Percentiles rank a stretch among this genome's conserved stretches.
Conservation (phyloP, 2,797 vertebrate species). For the Gymnopithys bicolor region DNA sequence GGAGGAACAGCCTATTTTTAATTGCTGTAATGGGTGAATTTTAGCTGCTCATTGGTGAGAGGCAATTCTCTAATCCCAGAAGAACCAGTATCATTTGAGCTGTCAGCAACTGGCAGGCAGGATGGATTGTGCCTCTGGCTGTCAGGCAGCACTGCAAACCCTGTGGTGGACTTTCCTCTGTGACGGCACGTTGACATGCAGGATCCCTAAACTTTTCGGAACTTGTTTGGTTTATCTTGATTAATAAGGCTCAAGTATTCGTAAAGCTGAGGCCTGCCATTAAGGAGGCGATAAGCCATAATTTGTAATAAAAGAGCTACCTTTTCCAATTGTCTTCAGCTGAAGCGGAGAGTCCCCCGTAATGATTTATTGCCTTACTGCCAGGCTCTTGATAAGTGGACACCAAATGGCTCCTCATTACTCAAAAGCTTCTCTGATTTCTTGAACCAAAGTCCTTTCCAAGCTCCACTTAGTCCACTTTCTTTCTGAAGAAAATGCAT, state of each 20-base stretch:
- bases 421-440: conserved; percentile 84
- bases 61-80: conserved; percentile 36
- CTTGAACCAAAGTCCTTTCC: conserved; percentile 76
- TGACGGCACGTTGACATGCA: not conserved
- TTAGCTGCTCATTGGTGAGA: conserved; percentile 28
- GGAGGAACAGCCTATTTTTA: not conserved
- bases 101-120: not conserved
- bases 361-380: conserved; percentile 86
- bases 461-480: conserved; percentile 78
- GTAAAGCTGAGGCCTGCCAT: conserved; percentile 77
- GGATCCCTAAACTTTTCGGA: not conserved
- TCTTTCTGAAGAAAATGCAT: conserved; percentile 84
- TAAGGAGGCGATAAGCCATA: conserved; percentile 82
- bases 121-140: conserved; percentile 22
- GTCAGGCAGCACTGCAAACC: not conserved
- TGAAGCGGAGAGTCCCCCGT: conserved; percentile 74
- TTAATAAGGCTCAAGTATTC: conserved; percentile 65
- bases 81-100: conserved; percentile 5
- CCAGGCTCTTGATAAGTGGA: conserved; percentile 81
- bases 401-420: conserved; percentile 86
- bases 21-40: not conserved
- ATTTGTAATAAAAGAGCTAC: conserved; percentile 85
- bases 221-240: conserved; percentile 37
- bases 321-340: conserved; percentile 75
- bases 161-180: not conserved